phyloP scores from a whole-genome alignment of 2,797 vertebrate genomes.

The Dermochelys coriacea region DNA sequence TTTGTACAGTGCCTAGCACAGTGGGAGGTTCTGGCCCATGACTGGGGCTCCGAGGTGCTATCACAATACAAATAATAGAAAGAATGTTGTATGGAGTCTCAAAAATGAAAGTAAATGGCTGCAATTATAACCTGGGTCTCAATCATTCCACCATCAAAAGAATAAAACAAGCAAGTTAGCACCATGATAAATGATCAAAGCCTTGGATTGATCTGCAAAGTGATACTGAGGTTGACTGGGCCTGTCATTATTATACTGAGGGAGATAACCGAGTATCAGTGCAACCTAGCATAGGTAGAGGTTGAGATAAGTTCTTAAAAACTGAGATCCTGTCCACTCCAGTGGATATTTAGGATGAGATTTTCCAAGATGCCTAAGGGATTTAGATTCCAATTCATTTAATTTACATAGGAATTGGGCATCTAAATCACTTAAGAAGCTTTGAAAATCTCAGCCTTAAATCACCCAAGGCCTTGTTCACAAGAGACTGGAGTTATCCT shows the following conservation, averaged over 20 bases:
- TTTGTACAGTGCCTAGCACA: not conserved
- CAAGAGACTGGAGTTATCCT: rapidly evolving
- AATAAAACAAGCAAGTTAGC: not conserved
- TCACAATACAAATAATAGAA: not conserved
- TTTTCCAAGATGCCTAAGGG: not conserved
- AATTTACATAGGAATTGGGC: not conserved
- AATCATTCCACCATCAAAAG: not conserved
- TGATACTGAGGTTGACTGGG: not conserved
- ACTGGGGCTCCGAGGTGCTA: not conserved
- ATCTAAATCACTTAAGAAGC: not conserved
- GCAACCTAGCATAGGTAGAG: rapidly evolving
- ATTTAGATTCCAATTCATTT: not conserved
- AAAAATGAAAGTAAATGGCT: not conserved
- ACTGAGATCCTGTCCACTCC: not conserved
- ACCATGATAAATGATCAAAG: not conserved
- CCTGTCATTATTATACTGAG: not conserved
- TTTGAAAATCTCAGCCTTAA: not conserved
- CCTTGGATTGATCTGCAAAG: not conserved
- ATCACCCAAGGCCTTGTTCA: not conserved
- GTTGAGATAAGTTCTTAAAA: not conserved
- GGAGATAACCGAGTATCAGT: conserved; percentile 5
- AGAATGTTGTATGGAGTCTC: not conserved
- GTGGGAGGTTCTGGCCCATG: not conserved
- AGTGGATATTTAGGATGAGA: not conserved
- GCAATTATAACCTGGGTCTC: not conserved